phyloP scores from a whole-genome alignment of 2,113 vertebrate species.

The Leptocoma aspasia region DNA sequence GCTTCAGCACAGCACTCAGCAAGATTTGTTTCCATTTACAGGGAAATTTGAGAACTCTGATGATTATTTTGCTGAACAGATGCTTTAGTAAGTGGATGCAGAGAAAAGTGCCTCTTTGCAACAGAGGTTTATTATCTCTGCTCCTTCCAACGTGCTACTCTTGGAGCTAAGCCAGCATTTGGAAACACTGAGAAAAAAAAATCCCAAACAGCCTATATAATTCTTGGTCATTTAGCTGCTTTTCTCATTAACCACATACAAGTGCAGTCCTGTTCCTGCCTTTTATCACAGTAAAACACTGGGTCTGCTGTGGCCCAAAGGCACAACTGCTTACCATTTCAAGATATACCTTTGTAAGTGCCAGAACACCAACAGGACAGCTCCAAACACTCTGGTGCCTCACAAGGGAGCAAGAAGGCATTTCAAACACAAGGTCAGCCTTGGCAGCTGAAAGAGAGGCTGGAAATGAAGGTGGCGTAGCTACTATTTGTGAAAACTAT shows the following conservation, averaged over 20 bases:
- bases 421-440: background rate
- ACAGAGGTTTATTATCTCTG: background rate
- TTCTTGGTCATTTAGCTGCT: background rate
- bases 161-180: background rate
- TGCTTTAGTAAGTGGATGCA: constrained; percentile 17
- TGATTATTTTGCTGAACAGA: constrained; percentile 41
- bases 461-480: background rate
- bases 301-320: background rate
- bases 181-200: background rate
- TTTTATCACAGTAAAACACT: background rate
- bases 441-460: background rate
- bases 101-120: background rate
- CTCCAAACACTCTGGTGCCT: background rate
- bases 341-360: background rate
- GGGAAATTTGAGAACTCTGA: constrained; percentile 35
- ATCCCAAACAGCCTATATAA: background rate
- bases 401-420: background rate
- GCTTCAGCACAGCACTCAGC: constrained; percentile 44
- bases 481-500: background rate
- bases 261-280: background rate
- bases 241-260: background rate
- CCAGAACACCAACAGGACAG: background rate
- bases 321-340: background rate
- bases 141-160: background rate
- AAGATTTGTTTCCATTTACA: constrained; percentile 4